Percentiles rank a stretch among this genome's conserved stretches.
These are phyloP conservation scores for Tenthredo livida DNA, from an alignment of 2,888 invertebrate species.

Conservation along the genomic window DNA sequence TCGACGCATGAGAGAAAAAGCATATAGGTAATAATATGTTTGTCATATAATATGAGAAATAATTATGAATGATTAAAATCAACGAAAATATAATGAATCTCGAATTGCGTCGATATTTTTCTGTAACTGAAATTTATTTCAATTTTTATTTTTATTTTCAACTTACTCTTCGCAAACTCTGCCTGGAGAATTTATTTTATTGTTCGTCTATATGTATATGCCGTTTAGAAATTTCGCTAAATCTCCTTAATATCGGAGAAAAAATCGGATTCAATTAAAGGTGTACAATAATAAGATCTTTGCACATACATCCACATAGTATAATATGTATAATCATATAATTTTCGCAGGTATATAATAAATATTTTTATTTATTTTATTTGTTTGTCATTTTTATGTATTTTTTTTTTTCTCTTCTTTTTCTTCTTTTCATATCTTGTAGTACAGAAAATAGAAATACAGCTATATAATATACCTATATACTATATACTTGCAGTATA, in stretches of 20 bases:
- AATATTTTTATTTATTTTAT: neutral
- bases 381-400: neutral
- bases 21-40: no score
- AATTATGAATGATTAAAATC: neutral
- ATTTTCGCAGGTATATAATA: neutral
- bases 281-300: neutral
- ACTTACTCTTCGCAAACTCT: slow-evolving; percentile 27
- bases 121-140: neutral
- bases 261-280: neutral
- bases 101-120: slow-evolving; percentile 5
- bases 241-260: slow-evolving; percentile 22
- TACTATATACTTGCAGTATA: neutral
- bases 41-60: neutral
- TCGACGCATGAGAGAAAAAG: neutral
- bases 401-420: neutral
- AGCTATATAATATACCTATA: neutral
- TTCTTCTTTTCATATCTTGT: neutral
- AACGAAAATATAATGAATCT: neutral
- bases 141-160: neutral
- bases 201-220: neutral
- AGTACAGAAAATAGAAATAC: slow-evolving; percentile 31
- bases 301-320: neutral
- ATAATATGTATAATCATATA: neutral
- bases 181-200: neutral
- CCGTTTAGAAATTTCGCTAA: slow-evolving; percentile 32